These are phyloP conservation scores for Solenopsis invicta DNA, from an alignment of 1,140 invertebrate species.

Conservation along the genomic window DNA sequence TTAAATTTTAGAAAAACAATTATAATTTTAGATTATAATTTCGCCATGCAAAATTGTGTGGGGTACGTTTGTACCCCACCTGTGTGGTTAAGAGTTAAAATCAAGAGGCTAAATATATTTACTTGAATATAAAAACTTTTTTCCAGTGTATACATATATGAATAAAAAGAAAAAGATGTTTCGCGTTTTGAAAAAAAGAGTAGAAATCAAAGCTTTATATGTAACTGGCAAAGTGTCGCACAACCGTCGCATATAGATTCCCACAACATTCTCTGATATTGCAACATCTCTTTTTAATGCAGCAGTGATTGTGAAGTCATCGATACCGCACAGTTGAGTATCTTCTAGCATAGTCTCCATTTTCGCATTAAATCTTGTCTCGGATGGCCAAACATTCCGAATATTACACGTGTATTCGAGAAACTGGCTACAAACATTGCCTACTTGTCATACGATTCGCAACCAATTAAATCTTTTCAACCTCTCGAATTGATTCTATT, in stretches of 20 bases:
- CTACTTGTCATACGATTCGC: background rate
- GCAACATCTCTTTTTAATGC: background rate
- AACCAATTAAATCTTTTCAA: background rate
- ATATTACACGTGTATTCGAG: background rate
- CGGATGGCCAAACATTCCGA: background rate
- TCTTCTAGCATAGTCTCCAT: background rate
- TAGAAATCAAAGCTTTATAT: too few relatives aligned
- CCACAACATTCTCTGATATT: background rate
- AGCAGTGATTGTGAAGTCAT: background rate
- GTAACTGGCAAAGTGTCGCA: background rate
- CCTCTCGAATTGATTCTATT: too few relatives aligned
- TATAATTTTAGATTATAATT: too few relatives aligned
- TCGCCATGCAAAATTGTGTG: too few relatives aligned
- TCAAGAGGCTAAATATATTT: too few relatives aligned
- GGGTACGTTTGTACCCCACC: too few relatives aligned
- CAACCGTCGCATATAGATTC: background rate
- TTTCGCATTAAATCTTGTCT: background rate
- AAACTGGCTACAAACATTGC: slow-evolving; percentile 2
- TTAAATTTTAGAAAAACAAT: too few relatives aligned
- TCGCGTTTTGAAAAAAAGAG: background rate
- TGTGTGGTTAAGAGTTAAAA: too few relatives aligned
- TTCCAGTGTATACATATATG: too few relatives aligned
- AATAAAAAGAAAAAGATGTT: background rate
- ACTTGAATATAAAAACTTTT: too few relatives aligned
- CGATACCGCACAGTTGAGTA: background rate